Evolutionary conservation across 1,140 invertebrate genomes (phyloP).

Genomic region (Neotoxoptera formosana): DNA sequence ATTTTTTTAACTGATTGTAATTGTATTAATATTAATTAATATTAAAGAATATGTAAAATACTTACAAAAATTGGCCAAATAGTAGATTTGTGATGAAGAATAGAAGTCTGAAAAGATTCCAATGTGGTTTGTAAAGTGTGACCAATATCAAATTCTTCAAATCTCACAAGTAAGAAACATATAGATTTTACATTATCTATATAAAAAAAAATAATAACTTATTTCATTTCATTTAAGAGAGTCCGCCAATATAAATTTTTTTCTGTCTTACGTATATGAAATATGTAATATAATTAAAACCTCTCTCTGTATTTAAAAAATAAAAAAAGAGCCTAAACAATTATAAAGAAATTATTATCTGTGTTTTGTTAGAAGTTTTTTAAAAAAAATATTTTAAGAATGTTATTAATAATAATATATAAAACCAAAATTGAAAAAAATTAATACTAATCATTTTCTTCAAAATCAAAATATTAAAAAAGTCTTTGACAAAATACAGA

Average conservation of each 20-base stretch:
- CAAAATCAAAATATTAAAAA: not conserved
- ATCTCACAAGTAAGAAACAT: slow-evolving; percentile 58
- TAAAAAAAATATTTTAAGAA: too few species aligned
- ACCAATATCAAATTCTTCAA: slow-evolving; percentile 54
- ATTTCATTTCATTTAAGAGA: not conserved
- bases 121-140: slow-evolving; percentile 57
- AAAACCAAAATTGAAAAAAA: not conserved
- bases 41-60: not conserved
- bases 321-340: too few species aligned
- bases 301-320: too few species aligned
- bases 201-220: not conserved
- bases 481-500: too few species aligned
- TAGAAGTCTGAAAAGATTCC: slow-evolving; percentile 36
- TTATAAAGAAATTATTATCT: too few species aligned
- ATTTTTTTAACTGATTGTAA: not conserved
- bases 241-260: not conserved
- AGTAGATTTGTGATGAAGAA: slow-evolving; percentile 48
- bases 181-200: slow-evolving; percentile 59
- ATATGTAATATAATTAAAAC: too few species aligned
- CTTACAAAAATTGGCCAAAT: slow-evolving; percentile 60
- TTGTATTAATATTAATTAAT: not conserved
- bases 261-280: too few species aligned
- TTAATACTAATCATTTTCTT: not conserved
- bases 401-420: not conserved
- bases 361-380: too few species aligned